phyloP scores from a whole-genome alignment of 2,113 vertebrate genomes.

The Numenius arquata region DNA sequence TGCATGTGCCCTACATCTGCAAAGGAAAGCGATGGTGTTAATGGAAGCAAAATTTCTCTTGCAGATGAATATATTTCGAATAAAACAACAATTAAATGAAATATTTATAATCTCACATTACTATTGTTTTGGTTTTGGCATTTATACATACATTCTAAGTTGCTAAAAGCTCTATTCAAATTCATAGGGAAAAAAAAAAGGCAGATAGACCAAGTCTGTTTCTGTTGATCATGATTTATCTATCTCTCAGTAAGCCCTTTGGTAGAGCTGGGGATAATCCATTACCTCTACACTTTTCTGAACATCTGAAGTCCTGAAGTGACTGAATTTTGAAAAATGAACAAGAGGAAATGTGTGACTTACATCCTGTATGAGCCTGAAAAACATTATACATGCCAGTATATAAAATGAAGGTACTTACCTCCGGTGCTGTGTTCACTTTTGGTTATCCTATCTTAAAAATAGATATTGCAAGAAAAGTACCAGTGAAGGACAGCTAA shows the following conservation, averaged over 20 bases:
- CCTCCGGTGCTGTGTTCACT: not conserved
- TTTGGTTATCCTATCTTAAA: not conserved
- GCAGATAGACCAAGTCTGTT: not conserved
- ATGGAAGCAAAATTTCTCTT: not conserved
- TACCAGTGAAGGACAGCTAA: not conserved
- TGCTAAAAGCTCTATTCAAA: not conserved
- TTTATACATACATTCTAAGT: not conserved
- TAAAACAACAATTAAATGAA: not conserved
- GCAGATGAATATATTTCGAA: not conserved
- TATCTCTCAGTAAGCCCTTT: not conserved
- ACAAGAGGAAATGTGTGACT: not conserved
- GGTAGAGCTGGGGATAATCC: not conserved
- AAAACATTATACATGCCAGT: not conserved
- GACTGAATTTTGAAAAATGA: slow-evolving; percentile 43
- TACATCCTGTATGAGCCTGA: not conserved
- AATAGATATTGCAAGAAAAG: not conserved
- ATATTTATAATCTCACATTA: not conserved
- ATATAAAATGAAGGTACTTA: not conserved
- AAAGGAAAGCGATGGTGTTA: not conserved
- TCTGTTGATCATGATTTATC: slow-evolving; percentile 31
- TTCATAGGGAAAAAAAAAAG: not conserved
- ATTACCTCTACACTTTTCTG: not conserved
- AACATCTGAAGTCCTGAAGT: slow-evolving; percentile 5
- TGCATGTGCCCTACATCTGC: not conserved
- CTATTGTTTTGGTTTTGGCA: not conserved